Evolutionary conservation across 2,888 invertebrate species (phyloP), one percentile per base, ranked within the genome.

Genomic region (Oscheius myriophilus): DNA sequence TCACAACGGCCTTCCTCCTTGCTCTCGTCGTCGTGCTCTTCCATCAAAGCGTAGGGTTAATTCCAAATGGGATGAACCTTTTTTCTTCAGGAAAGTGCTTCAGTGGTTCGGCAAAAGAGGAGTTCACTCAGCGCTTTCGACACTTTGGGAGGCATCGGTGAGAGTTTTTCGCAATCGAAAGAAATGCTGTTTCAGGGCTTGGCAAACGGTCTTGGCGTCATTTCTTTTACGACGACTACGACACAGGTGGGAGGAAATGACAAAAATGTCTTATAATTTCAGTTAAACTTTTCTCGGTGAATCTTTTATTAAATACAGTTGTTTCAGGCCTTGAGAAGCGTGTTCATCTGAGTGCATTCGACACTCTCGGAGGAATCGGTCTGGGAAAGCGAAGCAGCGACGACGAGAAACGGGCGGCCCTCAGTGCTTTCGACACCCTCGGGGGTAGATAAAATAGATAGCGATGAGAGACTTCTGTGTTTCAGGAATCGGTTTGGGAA

Each of bases 401-500:
- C 9, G 61, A 61, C 18, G 63, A 54, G 21, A 51, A 49, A 18
- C 49, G 51, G 33, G 23, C 49, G 16, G 63, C 63, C 16, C 53
- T 63, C 41, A 53, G 53, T 41, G n/a, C 16, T 12, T 63, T 63
- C 21, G 63, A 63, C 26, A 63, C 63, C 14, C 43, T 63, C 12
- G 63, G 63, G 25, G 63, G 63, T 61, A n/a, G 33, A 49, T 57
- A n/a, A 14, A 16, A 16, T 14, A 14, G 14, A n/a, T n/a, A 33
- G 33, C 33, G 9, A 33, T 6, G 9, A 33, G 9, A 33, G 3
- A 33, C 4, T 3, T 6, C 33, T 6, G 9, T 6, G n/a, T 46
- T 64, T 41, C 16, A 65, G 65, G 57, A 39, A 65, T 65, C 65
- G 65, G 65, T 2, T 42, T 65, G 46, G 65, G 65, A 25, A 65